phyloP scores from a whole-genome alignment of 2,113 vertebrate species.

The Oreochromis aureus region DNA sequence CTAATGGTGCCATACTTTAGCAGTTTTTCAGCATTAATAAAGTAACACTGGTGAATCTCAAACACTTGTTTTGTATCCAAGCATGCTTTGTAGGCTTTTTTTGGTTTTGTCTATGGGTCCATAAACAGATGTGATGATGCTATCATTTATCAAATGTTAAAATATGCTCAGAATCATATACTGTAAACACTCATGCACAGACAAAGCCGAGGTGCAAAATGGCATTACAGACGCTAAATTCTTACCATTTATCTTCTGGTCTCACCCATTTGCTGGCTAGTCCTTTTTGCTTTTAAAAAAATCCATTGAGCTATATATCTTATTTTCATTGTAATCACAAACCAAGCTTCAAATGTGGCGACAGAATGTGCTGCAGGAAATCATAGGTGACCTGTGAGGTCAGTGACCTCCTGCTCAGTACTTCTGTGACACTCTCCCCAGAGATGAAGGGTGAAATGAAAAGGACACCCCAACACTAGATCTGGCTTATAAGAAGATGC shows the following conservation, averaged over 20 bases:
- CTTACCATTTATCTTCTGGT: neutral
- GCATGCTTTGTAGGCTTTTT: neutral
- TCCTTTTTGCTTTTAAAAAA: neutral
- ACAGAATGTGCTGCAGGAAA: neutral
- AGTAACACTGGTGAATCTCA: constrained; percentile 37
- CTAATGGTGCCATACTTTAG: constrained; percentile 18
- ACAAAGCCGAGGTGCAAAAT: neutral
- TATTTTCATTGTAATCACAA: neutral
- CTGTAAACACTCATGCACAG: neutral
- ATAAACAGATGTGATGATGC: constrained; percentile 9
- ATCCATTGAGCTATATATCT: neutral
- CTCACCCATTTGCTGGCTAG: neutral
- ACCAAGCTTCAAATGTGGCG: neutral
- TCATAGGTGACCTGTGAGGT: neutral
- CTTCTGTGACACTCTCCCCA: neutral
- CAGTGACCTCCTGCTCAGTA: neutral
- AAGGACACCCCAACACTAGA: neutral
- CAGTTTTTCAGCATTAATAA: constrained; percentile 33
- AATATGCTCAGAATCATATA: neutral
- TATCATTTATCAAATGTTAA: constrained; percentile 14
- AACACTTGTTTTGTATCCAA: constrained; percentile 40
- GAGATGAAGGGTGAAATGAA: neutral
- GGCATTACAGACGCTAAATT: neutral
- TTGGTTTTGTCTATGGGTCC: neutral
- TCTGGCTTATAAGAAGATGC: neutral